These are phyloP conservation scores for Otocyon megalotis DNA, from an alignment of 2,113 vertebrate genomes.

Conservation along the genomic window DNA sequence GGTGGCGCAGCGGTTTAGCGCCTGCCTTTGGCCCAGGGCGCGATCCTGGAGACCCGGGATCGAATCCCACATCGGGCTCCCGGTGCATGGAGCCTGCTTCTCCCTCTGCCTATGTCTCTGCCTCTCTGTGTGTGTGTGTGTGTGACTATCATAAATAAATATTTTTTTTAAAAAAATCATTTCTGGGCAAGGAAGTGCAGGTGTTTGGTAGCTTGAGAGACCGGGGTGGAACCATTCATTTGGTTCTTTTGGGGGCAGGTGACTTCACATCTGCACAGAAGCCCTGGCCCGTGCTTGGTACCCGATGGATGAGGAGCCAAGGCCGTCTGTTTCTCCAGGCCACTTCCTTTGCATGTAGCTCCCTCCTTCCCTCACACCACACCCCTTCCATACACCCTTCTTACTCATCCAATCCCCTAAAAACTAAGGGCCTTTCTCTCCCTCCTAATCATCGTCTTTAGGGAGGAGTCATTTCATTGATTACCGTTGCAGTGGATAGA, in stretches of 20 bases:
- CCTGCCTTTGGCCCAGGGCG: no score
- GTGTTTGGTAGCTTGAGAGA: background rate
- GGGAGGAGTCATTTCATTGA: background rate
- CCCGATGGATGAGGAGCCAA: background rate
- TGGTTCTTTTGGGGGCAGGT: background rate
- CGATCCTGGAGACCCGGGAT: no score
- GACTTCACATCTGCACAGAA: background rate
- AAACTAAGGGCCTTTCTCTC: background rate
- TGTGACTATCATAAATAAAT: no score
- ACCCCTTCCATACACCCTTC: background rate
- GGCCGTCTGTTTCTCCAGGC: accelerated
- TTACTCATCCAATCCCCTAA: background rate
- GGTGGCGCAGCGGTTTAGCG: no score
- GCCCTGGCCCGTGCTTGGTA: background rate
- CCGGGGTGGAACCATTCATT: accelerated
- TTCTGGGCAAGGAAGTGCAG: background rate
- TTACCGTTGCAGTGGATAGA: background rate
- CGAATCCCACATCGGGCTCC: no score
- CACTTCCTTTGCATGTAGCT: accelerated
- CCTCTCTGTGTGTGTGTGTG: no score
- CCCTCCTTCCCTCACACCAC: background rate
- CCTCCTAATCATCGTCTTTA: background rate
- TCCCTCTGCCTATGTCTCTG: no score
- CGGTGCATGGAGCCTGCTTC: no score
- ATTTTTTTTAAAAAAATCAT: background rate